These are phyloP conservation scores for Andinoacara biseriatus DNA, from an alignment of 2,113 vertebrate species.

Conservation along the genomic window DNA sequence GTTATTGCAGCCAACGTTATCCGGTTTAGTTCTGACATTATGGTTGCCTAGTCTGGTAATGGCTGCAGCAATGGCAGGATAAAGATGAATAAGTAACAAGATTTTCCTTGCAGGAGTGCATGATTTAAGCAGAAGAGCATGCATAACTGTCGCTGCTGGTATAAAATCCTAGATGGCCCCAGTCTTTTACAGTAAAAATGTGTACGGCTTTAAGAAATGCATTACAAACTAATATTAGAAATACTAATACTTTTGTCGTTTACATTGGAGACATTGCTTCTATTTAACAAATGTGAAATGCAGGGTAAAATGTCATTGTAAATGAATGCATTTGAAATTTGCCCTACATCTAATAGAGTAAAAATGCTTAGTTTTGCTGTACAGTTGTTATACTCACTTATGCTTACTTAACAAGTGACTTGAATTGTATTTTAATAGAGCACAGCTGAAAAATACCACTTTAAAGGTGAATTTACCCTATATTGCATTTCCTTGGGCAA, in stretches of 20 bases:
- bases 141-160: neutral
- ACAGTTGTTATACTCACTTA: neutral
- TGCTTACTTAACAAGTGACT: neutral
- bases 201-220: neutral
- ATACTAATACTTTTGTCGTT: neutral
- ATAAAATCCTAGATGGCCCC: neutral
- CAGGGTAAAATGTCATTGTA: neutral
- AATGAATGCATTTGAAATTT: neutral
- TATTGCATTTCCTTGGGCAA: neutral
- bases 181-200: neutral
- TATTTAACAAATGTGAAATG: neutral
- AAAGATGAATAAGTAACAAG: slow-evolving; percentile 11
- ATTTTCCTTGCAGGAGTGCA: neutral
- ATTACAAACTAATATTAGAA: neutral
- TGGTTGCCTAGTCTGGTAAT: slow-evolving; percentile 28
- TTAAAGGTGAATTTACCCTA: neutral
- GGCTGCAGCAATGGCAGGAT: slow-evolving; percentile 28
- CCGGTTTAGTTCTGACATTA: slow-evolving; percentile 29
- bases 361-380: neutral
- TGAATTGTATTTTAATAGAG: neutral
- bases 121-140: neutral
- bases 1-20: slow-evolving; percentile 10
- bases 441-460: neutral
- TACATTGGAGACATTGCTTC: neutral
- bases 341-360: neutral